phyloP scores from a whole-genome alignment of 1,140 invertebrate genomes.

The Eriocheir sinensis region DNA sequence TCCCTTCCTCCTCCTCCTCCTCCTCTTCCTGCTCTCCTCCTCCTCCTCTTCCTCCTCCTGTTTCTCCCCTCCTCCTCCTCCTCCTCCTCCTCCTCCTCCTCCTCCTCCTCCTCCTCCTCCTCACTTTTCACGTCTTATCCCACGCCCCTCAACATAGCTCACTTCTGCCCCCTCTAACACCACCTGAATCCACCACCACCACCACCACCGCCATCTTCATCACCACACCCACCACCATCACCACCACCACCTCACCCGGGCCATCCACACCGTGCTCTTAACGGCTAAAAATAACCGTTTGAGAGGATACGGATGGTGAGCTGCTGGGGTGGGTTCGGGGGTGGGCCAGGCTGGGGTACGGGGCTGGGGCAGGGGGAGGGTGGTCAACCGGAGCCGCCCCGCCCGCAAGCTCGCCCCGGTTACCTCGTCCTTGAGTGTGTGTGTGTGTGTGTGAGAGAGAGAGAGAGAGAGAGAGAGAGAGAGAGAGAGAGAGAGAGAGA shows the following conservation, averaged over 20 bases:
- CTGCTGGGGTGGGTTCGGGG: too few relatives aligned
- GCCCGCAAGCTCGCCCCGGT: background rate
- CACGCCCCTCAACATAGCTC: too few relatives aligned
- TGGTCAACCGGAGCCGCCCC: background rate
- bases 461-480: too few relatives aligned
- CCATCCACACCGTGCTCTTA: constrained; percentile 9
- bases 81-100: too few relatives aligned
- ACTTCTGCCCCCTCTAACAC: background rate
- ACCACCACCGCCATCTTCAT: too few relatives aligned
- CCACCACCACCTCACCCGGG: background rate
- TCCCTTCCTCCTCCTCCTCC: background rate
- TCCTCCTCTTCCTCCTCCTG: too few relatives aligned
- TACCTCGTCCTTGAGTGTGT: background rate
- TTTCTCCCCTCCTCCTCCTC: background rate
- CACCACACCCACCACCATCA: background rate
- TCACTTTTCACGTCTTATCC: too few relatives aligned
- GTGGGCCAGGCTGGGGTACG: too few relatives aligned
- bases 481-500: too few relatives aligned
- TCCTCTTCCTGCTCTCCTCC: background rate
- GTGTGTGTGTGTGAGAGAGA: too few relatives aligned
- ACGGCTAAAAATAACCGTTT: constrained; percentile 2
- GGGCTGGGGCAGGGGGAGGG: background rate
- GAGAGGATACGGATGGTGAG: background rate
- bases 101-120: too few relatives aligned
- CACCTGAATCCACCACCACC: background rate